Base-by-base conservation (phyloP, 2,888 invertebrate genomes). In the Alentia gelatinosa region DNA sequence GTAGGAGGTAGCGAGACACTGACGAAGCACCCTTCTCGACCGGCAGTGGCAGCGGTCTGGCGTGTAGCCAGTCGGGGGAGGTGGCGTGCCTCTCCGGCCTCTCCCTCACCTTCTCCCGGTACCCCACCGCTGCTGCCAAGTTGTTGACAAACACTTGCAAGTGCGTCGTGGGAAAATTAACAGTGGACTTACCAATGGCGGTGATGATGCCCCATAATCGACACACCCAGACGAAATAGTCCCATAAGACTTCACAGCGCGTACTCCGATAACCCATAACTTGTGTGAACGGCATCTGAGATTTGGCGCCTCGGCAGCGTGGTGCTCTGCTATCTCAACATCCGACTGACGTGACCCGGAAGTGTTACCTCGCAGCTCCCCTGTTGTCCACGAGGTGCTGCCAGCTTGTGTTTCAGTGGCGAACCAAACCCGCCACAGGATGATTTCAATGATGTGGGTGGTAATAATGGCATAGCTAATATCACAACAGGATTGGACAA, bases 151-250 rank as follows among this genome's bases (percentile, higher is more conserved):
- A 75, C 75, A 75, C 75, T 50, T 12, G 50, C 12, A 50, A 50
- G 15, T 12, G 12, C 23, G 15, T 50, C 50, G 37, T 30, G 37
- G 19, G 1, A 40, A 40, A 88, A 47, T 0, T 47, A 40, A 42
- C 19, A 42, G 23, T 30, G 19, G 9, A 74, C 89, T 74, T 33
- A 89, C 89, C 89, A n/a, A 89, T 89, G 26, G 89, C 89, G 37
- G 89, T 89, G 42, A 63, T 39, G 42, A 89, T 75, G 26, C 89
- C 89, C 89, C 89, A 89, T 1, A 89, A 26, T 0, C 89, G 37
- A 75, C 63, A 68, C 33, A 89, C 39, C 89, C 89, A 89, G 74
- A 75, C 89, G 42, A 89, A 89, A 42, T 89, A 89, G 40, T 89
- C 89, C 74, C 89, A 89, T 26, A 89, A 37, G 0, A 42, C 75